Percentiles rank a stretch among this genome's conserved stretches.
phyloP scores from a whole-genome alignment of 2,888 invertebrate species.

The Acanthosepion esculentum region DNA sequence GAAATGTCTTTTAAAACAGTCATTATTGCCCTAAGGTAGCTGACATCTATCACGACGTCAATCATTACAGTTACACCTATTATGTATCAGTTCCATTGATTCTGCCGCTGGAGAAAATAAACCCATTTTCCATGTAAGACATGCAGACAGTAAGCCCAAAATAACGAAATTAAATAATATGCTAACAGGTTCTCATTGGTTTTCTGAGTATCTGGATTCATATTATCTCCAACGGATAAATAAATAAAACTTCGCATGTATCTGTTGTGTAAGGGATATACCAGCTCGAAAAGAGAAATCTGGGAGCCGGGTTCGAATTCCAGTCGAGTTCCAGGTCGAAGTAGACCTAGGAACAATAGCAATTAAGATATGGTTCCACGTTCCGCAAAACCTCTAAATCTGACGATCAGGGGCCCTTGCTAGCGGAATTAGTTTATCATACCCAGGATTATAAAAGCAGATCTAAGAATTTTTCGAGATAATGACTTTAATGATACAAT shows the following conservation, averaged over 20 bases:
- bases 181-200: neutral
- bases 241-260: neutral
- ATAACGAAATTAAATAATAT: neutral
- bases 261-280: too few species aligned
- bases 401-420: too few species aligned
- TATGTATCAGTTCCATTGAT: neutral
- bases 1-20: neutral
- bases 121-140: neutral
- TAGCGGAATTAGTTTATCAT: too few species aligned
- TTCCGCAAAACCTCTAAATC: too few species aligned
- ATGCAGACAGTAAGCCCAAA: neutral
- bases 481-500: too few species aligned
- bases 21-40: neutral
- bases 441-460: too few species aligned
- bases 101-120: conserved; percentile 33
- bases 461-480: too few species aligned
- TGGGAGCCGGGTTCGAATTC: too few species aligned
- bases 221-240: neutral
- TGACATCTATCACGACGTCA: neutral
- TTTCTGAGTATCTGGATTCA: neutral
- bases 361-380: too few species aligned
- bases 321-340: too few species aligned
- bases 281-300: too few species aligned
- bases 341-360: too few species aligned
- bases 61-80: neutral